phyloP scores from a whole-genome alignment of 2,113 vertebrate species.

The Syrmaticus mikado region DNA sequence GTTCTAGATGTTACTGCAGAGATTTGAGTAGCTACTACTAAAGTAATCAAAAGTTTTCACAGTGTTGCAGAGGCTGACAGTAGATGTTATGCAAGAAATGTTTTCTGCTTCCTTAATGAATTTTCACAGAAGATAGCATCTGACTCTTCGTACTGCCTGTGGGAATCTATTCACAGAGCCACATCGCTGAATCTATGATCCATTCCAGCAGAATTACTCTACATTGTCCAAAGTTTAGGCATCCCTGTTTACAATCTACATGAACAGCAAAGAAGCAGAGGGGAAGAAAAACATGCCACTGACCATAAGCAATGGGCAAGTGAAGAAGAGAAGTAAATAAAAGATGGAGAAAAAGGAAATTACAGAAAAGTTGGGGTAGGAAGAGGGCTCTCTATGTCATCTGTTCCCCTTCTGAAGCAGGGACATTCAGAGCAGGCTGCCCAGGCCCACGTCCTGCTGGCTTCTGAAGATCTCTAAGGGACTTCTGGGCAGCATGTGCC shows the following conservation, averaged over 20 bases:
- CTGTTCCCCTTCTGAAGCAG: background rate
- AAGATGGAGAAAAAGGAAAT: background rate
- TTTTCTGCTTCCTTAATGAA: background rate
- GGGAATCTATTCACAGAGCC: background rate
- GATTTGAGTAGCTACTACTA: background rate
- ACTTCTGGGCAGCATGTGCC: background rate
- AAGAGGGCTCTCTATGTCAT: no score
- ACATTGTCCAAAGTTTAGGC: background rate
- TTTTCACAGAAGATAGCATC: background rate
- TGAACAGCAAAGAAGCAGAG: background rate
- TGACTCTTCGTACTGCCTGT: background rate
- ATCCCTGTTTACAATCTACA: background rate
- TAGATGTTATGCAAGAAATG: background rate
- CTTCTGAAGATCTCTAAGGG: background rate
- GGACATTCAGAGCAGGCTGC: background rate
- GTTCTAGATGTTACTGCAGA: background rate
- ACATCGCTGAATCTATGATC: background rate
- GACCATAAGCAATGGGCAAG: background rate
- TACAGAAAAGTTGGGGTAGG: background rate
- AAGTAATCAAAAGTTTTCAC: background rate
- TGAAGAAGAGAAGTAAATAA: background rate
- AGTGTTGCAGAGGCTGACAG: background rate
- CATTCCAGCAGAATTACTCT: background rate
- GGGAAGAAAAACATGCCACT: background rate
- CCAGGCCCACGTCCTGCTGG: background rate